Evolutionary conservation across 2,797 vertebrate species (phyloP).

Genomic region (Hirundo rustica): DNA sequence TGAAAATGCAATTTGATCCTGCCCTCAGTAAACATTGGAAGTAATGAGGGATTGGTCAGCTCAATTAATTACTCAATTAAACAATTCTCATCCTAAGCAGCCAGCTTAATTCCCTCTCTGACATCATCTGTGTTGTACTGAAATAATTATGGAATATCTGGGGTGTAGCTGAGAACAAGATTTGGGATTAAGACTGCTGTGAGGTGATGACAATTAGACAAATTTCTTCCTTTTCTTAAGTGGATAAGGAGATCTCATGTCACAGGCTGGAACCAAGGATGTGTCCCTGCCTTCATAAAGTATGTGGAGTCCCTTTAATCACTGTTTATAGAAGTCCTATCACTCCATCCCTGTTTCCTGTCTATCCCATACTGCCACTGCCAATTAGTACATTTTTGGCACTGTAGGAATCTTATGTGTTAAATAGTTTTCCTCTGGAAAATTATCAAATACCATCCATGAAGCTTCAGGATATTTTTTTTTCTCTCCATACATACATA

Average conservation of each 20-base stretch:
- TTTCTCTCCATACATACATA: background rate
- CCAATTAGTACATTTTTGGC: background rate
- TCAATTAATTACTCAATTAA: background rate
- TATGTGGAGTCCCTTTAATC: background rate
- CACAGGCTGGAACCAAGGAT: background rate
- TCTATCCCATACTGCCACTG: background rate
- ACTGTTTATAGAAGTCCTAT: slow-evolving; percentile 1
- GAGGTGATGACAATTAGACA: background rate
- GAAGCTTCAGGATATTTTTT: background rate
- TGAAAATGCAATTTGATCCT: background rate
- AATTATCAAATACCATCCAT: background rate
- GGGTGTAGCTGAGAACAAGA: background rate
- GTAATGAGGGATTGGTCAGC: background rate
- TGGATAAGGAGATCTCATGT: background rate
- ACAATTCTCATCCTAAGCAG: background rate
- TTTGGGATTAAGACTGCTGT: background rate
- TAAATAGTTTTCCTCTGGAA: background rate
- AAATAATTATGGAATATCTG: background rate
- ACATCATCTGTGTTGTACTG: background rate
- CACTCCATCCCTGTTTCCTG: slow-evolving; percentile 35
- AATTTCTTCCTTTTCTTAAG: background rate
- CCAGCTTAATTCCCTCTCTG: background rate
- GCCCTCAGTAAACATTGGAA: background rate
- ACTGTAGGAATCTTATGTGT: background rate
- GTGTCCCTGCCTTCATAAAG: background rate